These are phyloP conservation scores for Gambusia holbrooki DNA, from an alignment of 2,113 vertebrate genomes.

Conservation along the genomic window DNA sequence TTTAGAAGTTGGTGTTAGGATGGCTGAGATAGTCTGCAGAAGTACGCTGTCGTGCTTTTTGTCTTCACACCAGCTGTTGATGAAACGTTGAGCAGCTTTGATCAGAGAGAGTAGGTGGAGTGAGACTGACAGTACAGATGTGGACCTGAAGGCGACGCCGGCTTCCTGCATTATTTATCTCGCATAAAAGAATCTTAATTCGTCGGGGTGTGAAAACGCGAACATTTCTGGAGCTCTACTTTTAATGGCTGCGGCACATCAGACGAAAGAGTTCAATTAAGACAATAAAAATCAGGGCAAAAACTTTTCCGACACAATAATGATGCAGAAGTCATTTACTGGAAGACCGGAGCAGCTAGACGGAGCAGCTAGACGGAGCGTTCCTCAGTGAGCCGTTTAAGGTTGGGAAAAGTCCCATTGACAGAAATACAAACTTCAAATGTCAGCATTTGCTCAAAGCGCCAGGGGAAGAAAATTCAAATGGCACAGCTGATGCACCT, in stretches of 20 bases:
- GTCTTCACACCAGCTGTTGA: conserved; percentile 63
- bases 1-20: conserved; percentile 46
- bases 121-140: conserved; percentile 65
- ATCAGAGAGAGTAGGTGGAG: conserved; percentile 54
- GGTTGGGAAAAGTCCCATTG: conserved; percentile 37
- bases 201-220: neutral
- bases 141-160: conserved; percentile 54
- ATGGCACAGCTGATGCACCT: conserved; percentile 60
- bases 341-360: neutral
- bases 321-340: conserved; percentile 41
- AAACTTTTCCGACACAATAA: conserved; percentile 20
- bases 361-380: neutral
- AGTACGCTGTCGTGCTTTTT: conserved; percentile 31
- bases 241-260: neutral
- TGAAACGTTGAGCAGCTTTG: conserved; percentile 49
- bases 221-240: neutral
- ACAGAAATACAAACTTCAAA: conserved; percentile 40
- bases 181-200: conserved; percentile 4
- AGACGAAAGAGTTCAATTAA: neutral
- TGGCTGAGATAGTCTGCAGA: conserved; percentile 47
- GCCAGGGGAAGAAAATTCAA: conserved; percentile 41
- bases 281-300: conserved; percentile 6
- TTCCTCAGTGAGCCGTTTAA: conserved; percentile 13
- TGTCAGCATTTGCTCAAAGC: conserved; percentile 49
- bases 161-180: conserved; percentile 20